phyloP scores from a whole-genome alignment of 2,113 vertebrate genomes.

The Carettochelys insculpta region DNA sequence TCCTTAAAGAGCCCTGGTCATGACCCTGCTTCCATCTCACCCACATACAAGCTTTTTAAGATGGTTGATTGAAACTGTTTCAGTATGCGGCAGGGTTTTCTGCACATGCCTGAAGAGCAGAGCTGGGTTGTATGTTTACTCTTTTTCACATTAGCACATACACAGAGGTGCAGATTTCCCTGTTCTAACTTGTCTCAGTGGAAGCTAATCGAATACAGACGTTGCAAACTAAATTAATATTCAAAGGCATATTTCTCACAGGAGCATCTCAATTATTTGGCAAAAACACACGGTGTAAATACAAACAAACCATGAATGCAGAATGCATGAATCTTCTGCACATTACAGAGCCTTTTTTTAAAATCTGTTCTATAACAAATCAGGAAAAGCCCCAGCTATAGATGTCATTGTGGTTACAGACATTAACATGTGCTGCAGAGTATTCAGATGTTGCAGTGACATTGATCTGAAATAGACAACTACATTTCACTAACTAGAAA shows the following conservation, averaged over 20 bases:
- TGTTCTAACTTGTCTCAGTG: background rate
- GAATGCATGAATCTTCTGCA: background rate
- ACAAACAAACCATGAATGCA: conserved; percentile 3
- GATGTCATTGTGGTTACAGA: background rate
- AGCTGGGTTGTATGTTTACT: background rate
- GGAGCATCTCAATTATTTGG: conserved; percentile 3
- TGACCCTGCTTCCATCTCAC: background rate
- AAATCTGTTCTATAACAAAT: background rate
- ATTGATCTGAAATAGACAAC: background rate
- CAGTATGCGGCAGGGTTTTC: background rate
- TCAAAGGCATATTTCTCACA: background rate
- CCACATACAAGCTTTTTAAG: no score
- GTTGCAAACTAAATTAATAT: background rate
- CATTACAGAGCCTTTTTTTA: background rate
- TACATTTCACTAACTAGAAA: background rate
- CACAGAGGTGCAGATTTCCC: background rate
- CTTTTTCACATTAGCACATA: background rate
- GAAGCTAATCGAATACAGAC: background rate
- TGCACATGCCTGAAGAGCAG: conserved; percentile 11
- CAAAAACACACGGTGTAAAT: background rate
- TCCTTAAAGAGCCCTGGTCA: no score
- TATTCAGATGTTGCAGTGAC: background rate
- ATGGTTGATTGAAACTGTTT: background rate
- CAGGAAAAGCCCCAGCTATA: background rate
- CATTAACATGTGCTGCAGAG: background rate